Evolutionary conservation across 2,113 vertebrate species (phyloP).

Genomic region (Siniperca chuatsi): DNA sequence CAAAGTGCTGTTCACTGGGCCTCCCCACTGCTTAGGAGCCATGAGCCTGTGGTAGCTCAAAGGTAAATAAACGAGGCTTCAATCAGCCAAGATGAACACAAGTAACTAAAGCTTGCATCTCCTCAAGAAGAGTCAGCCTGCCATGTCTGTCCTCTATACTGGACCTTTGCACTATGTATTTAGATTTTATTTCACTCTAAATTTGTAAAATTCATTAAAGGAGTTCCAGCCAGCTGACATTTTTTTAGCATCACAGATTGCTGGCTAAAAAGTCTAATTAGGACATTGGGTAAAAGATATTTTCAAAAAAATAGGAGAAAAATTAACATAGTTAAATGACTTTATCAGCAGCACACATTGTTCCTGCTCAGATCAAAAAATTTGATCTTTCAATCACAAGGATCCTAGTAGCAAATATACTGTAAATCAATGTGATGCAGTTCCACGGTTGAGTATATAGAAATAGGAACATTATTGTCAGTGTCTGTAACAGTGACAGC

Average conservation of each 20-base stretch:
- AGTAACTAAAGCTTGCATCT: constrained; percentile 8
- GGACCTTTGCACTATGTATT: background rate
- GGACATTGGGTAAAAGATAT: background rate
- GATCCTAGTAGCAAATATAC: constrained; percentile 18
- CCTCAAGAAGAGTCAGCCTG: background rate
- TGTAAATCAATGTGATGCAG: constrained; percentile 50
- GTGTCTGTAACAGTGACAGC: constrained; percentile 77
- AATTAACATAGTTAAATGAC: background rate
- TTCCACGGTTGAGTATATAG: constrained; percentile 50
- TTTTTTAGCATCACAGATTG: background rate
- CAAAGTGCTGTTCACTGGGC: constrained; percentile 4
- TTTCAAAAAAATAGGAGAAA: background rate
- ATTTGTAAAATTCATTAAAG: background rate
- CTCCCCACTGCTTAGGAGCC: background rate
- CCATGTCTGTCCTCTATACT: background rate
- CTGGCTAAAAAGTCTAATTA: background rate
- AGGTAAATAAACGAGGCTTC: constrained; percentile 31
- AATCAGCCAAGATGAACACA: constrained; percentile 20
- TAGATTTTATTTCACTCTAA: background rate
- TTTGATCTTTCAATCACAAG: background rate
- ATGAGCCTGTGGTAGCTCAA: constrained; percentile 3
- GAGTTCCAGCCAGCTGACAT: background rate
- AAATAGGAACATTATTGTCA: constrained; percentile 58
- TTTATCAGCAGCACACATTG: background rate
- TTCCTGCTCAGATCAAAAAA: background rate